A percentile compares a stretch with the other conserved stretches of the same genome.
Conservation (phyloP, 2,797 vertebrate species). For the Gila robusta region DNA sequence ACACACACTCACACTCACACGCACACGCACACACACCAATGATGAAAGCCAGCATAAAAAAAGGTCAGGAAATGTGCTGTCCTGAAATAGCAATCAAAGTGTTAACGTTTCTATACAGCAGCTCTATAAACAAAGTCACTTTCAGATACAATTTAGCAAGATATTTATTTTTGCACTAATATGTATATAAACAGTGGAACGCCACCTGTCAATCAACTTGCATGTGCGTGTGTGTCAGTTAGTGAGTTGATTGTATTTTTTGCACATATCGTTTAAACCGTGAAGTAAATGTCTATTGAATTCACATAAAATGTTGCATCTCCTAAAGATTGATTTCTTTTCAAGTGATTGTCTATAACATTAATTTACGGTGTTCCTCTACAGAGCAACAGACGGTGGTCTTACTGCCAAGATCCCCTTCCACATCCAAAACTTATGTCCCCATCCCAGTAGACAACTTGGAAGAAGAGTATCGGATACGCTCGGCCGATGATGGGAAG, state of each 20-base stretch:
- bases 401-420: conserved; percentile 90
- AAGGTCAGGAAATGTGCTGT: no score
- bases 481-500: conserved; percentile 94
- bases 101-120: background rate
- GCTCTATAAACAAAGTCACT: background rate
- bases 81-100: background rate
- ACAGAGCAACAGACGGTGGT: conserved; percentile 97
- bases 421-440: conserved; percentile 89
- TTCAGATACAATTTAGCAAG: no score
- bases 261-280: background rate
- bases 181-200: background rate
- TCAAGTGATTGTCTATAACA: background rate
- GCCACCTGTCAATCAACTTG: background rate
- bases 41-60: background rate
- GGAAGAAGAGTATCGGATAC: conserved; percentile 90
- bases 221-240: background rate
- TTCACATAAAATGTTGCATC: background rate
- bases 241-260: background rate
- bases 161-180: background rate
- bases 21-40: background rate
- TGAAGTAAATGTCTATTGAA: background rate
- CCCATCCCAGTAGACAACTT: conserved; percentile 89
- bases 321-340: background rate
- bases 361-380: background rate
- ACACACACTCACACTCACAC: background rate